Conservation (phyloP, 2,888 invertebrate species). For the Buathra laborator region DNA sequence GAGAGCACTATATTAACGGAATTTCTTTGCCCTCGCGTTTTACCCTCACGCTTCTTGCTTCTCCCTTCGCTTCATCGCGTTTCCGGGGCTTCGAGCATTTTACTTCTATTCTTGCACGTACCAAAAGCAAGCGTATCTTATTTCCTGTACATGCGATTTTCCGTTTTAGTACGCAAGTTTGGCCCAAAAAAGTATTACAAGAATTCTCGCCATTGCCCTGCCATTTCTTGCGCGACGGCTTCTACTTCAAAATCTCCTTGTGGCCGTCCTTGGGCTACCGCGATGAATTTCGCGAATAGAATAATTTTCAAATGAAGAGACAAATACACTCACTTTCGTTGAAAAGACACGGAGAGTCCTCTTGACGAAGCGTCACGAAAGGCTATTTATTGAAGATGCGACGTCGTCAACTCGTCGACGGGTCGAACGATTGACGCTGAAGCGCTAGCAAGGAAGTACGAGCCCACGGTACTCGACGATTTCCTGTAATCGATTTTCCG, state of each 20-base stretch:
- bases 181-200: not conserved
- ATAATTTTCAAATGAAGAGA: too few relatives aligned
- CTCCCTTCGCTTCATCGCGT: conserved; percentile 28
- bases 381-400: conserved; percentile 9
- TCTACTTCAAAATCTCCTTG: too few relatives aligned
- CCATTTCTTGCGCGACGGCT: not conserved
- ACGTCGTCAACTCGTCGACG: conserved; percentile 21
- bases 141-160: not conserved
- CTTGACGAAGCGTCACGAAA: not conserved
- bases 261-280: too few relatives aligned
- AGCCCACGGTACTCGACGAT: conserved; percentile 74
- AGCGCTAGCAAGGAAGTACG: conserved; percentile 47
- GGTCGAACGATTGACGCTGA: conserved; percentile 42
- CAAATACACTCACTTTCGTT: too few relatives aligned
- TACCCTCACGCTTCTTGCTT: not conserved
- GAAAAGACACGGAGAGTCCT: conserved; percentile 7
- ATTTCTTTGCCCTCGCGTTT: conserved; percentile 16
- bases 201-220: not conserved
- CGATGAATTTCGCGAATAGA: too few relatives aligned
- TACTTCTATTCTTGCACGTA: conserved; percentile 9
- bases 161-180: not conserved
- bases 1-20: conserved; percentile 28
- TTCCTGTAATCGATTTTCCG: conserved; percentile 83
- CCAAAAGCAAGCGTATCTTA: conserved; percentile 1
- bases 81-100: not conserved